Evolutionary conservation across 2,113 vertebrate species (phyloP).

Genomic region (Zingel zingel): DNA sequence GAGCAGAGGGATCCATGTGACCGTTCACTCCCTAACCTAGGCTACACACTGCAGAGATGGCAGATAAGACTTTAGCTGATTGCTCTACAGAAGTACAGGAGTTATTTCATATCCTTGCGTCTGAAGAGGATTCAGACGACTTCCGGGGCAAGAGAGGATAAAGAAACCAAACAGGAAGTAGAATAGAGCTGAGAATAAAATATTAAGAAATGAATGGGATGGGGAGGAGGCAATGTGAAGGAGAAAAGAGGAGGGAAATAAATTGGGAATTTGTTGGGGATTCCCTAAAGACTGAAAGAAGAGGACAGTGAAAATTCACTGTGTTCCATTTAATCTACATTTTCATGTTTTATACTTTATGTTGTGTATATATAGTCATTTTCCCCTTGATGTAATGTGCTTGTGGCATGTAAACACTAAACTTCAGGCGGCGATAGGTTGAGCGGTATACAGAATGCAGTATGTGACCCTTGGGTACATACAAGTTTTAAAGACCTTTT

Average conservation of each 20-base stretch:
- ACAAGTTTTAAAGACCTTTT: not conserved
- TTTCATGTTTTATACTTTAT: not conserved
- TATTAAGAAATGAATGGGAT: slow-evolving; percentile 30
- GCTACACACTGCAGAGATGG: slow-evolving; percentile 55
- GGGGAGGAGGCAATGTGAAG: slow-evolving; percentile 18
- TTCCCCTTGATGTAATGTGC: not conserved
- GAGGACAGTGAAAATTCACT: slow-evolving; percentile 36
- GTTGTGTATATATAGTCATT: not conserved
- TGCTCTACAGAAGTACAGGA: slow-evolving; percentile 43
- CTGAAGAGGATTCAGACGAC: slow-evolving; percentile 45
- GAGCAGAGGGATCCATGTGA: slow-evolving; percentile 73
- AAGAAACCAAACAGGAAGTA: slow-evolving; percentile 30
- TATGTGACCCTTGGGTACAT: not conserved
- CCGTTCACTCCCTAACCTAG: slow-evolving; percentile 68
- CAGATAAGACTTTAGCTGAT: slow-evolving; percentile 62
- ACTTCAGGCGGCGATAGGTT: not conserved
- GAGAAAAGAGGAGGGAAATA: slow-evolving; percentile 31
- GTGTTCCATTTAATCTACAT: slow-evolving; percentile 33
- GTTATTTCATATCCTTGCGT: slow-evolving; percentile 48
- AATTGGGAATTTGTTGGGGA: slow-evolving; percentile 49
- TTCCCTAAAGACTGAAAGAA: slow-evolving; percentile 51
- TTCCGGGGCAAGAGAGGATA: slow-evolving; percentile 25
- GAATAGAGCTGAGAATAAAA: slow-evolving; percentile 39
- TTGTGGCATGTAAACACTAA: not conserved
- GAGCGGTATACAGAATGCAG: not conserved